Evolutionary conservation across 2,888 invertebrate species (phyloP).

Genomic region (Standfussiana lucernea): DNA sequence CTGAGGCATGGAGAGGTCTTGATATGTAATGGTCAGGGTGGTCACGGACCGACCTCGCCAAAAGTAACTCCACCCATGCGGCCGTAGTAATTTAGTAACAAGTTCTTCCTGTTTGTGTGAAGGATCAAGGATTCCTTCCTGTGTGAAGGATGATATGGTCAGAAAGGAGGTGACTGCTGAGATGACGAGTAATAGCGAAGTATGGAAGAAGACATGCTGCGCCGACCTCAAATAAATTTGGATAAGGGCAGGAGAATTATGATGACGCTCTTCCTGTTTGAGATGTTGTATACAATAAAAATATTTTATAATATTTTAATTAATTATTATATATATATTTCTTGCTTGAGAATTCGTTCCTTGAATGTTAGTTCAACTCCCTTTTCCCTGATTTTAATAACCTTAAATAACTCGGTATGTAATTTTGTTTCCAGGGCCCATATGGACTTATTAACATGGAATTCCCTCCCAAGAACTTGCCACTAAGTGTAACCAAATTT

Average conservation of each 20-base stretch:
- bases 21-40: neutral
- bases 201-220: no score
- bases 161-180: no score
- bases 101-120: no score
- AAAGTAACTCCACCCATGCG: neutral
- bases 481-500: neutral
- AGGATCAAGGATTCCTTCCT: no score
- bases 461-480: slow-evolving; percentile 63
- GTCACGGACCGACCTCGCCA: neutral
- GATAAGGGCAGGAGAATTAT: no score
- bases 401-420: neutral
- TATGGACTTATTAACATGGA: slow-evolving; percentile 59
- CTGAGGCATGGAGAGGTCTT: neutral
- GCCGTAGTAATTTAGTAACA: neutral
- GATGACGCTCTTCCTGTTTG: no score
- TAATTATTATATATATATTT: no score
- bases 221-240: no score
- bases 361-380: neutral
- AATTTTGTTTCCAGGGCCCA: slow-evolving; percentile 56
- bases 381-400: neutral
- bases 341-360: no score
- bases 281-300: neutral
- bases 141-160: no score
- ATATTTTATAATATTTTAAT: no score
- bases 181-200: no score